These are phyloP conservation scores for Macrostomum lignano DNA, from an alignment of 1,140 invertebrate genomes.

Conservation along the genomic window DNA sequence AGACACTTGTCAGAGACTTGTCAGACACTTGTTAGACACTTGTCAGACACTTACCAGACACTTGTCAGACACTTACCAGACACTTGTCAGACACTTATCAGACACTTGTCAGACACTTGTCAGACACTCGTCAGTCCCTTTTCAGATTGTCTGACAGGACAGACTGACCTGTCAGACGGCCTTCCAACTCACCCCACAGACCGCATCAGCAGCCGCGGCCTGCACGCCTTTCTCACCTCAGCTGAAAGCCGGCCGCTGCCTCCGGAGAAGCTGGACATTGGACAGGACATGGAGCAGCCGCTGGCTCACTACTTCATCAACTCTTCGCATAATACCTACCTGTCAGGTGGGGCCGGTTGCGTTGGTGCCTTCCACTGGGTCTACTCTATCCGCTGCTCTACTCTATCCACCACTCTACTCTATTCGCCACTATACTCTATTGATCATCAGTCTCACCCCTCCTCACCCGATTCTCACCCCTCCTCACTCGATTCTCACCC, in stretches of 20 bases:
- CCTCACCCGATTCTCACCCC: background rate
- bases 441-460: background rate
- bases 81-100: too few species aligned
- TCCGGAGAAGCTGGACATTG: slow-evolving; percentile 71
- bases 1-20: too few species aligned
- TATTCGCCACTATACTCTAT: background rate
- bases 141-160: too few species aligned
- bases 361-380: background rate
- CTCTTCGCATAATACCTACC: slow-evolving; percentile 93
- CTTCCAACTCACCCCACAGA: slow-evolving; percentile 24
- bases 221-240: slow-evolving; percentile 86
- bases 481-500: background rate
- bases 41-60: too few species aligned
- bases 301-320: slow-evolving; percentile 94
- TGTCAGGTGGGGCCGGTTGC: slow-evolving; percentile 39
- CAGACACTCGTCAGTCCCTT: too few species aligned
- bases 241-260: slow-evolving; percentile 97
- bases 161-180: too few species aligned
- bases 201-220: slow-evolving; percentile 61
- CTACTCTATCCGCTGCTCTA: background rate
- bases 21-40: too few species aligned
- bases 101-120: too few species aligned
- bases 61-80: too few species aligned
- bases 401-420: background rate
- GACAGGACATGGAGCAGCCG: slow-evolving; percentile 86